Conservation (phyloP, 1,140 invertebrate genomes). For the Zaprionus davidi region DNA sequence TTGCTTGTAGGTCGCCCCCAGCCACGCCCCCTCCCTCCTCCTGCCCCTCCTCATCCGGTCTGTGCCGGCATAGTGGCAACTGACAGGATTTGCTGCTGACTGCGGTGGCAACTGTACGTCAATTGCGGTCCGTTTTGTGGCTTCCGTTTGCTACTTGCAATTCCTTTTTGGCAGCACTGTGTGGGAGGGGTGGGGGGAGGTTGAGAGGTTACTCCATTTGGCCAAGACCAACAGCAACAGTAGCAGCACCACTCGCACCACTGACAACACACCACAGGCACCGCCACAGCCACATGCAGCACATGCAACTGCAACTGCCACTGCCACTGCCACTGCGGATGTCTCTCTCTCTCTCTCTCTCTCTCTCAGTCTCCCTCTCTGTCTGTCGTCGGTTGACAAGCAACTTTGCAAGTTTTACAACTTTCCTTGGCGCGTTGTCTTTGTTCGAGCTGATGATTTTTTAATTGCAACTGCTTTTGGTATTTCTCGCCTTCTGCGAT, state of each 20-base stretch:
- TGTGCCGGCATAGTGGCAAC: neutral
- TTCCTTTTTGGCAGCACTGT: constrained; percentile 54
- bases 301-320: constrained; percentile 2
- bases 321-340: neutral
- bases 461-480: constrained; percentile 68
- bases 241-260: constrained; percentile 4
- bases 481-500: constrained; percentile 36
- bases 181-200: neutral
- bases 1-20: constrained; percentile 71
- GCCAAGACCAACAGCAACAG: constrained; percentile 25
- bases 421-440: constrained; percentile 26
- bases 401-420: constrained; percentile 61
- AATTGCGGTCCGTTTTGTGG: constrained; percentile 79
- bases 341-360: neutral
- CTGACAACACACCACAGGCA: constrained; percentile 14
- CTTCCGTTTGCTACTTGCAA: constrained; percentile 79
- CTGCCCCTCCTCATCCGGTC: neutral
- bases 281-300: neutral
- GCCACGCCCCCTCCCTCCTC: neutral
- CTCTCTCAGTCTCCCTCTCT: constrained; percentile 30
- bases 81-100: constrained; percentile 25
- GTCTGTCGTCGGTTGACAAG: constrained; percentile 32
- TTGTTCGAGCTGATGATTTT: constrained; percentile 75
- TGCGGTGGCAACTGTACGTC: constrained; percentile 65
- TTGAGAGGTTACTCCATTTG: constrained; percentile 34